These are phyloP conservation scores for Tanypteryx hageni DNA, from an alignment of 2,888 invertebrate genomes.

Conservation along the genomic window DNA sequence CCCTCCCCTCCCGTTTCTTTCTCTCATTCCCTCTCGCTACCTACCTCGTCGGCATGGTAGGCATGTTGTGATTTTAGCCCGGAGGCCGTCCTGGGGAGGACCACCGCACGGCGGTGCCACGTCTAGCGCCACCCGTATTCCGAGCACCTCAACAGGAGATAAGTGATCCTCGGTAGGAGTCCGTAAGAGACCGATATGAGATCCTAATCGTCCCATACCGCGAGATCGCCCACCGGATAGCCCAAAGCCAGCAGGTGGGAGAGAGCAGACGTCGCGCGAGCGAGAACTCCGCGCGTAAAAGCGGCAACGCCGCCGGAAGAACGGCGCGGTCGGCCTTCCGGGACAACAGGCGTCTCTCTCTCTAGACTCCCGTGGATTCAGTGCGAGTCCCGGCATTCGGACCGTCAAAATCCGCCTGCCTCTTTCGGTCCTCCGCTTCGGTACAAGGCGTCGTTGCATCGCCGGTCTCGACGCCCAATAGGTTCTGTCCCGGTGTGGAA, in stretches of 20 bases:
- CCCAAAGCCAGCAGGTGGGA: background rate
- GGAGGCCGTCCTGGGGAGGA: background rate
- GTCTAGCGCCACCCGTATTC: background rate
- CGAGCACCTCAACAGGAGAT: too few species aligned
- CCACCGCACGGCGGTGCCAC: slow-evolving; percentile 46
- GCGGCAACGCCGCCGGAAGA: slow-evolving; percentile 37
- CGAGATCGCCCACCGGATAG: background rate
- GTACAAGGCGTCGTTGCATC: background rate
- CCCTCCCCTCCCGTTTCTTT: background rate
- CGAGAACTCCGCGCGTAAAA: background rate
- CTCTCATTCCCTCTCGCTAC: background rate
- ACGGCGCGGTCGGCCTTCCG: slow-evolving; percentile 61
- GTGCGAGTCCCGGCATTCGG: slow-evolving; percentile 44
- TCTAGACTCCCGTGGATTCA: slow-evolving; percentile 54
- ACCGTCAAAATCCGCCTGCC: background rate
- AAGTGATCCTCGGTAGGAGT: too few species aligned
- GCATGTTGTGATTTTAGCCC: slow-evolving; percentile 62
- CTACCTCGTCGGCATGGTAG: slow-evolving; percentile 39
- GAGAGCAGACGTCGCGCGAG: background rate
- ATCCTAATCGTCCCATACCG: too few species aligned
- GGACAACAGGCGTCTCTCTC: slow-evolving; percentile 51
- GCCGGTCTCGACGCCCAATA: background rate
- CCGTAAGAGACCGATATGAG: too few species aligned
- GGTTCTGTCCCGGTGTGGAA: background rate
- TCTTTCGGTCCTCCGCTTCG: background rate